Evolutionary conservation across 2,113 vertebrate genomes (phyloP).

Genomic region (Eretmochelys imbricata): DNA sequence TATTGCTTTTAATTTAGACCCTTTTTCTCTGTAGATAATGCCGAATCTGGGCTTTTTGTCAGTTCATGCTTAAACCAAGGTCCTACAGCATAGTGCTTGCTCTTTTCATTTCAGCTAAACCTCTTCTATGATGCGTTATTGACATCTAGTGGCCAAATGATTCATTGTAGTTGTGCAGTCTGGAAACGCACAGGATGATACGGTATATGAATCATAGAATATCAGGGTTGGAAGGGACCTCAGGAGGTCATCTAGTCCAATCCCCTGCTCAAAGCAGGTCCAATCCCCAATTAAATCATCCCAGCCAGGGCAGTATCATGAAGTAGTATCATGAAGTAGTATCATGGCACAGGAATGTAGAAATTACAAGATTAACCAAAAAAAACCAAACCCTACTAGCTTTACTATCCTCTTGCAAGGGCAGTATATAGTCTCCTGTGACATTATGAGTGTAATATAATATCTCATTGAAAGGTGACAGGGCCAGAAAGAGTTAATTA

Average conservation of each 20-base stretch:
- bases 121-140: not conserved
- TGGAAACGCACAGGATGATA: not conserved
- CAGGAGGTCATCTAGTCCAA: too few species aligned
- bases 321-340: not conserved
- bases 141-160: not conserved
- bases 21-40: not conserved
- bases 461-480: too few species aligned
- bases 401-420: not conserved
- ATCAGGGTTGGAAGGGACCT: too few species aligned
- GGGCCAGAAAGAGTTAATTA: too few species aligned
- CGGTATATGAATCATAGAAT: not conserved
- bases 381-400: not conserved
- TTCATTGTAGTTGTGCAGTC: not conserved
- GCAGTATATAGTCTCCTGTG: not conserved
- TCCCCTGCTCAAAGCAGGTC: too few species aligned
- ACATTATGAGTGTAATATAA: too few species aligned
- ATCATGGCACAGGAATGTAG: not conserved
- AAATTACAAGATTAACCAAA: not conserved
- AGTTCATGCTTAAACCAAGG: not conserved
- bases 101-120: not conserved
- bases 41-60: not conserved
- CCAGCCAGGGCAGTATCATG: too few species aligned
- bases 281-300: too few species aligned
- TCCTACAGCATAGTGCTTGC: not conserved
- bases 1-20: not conserved